A percentile compares a stretch with the other conserved stretches of the same genome.
Conservation (phyloP, 2,797 vertebrate species). For the Dipus sagitta region DNA sequence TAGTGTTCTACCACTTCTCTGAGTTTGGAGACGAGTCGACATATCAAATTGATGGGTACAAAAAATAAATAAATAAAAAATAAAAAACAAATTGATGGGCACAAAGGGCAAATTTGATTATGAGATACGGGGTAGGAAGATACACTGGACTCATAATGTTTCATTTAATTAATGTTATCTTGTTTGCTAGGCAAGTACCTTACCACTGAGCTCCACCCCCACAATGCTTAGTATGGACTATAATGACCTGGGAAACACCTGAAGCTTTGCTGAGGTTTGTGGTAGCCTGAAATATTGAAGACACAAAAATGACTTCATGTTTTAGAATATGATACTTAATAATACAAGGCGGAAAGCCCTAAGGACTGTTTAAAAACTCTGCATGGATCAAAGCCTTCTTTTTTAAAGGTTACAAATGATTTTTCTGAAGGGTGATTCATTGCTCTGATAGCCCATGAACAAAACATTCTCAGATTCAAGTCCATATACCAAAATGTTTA, state of each 20-base stretch:
- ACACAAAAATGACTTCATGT: not conserved
- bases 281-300: not conserved
- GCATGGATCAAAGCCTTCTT: not conserved
- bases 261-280: not conserved
- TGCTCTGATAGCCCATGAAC: constrained; percentile 9
- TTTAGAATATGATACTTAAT: constrained; percentile 20
- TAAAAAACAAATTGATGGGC: not conserved
- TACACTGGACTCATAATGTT: not conserved
- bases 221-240: not conserved
- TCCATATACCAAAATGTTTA: not conserved
- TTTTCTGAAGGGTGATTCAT: constrained; percentile 48
- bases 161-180: not conserved
- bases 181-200: not conserved
- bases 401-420: constrained; percentile 44
- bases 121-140: not conserved
- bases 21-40: not conserved
- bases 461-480: constrained; percentile 14
- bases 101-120: not conserved
- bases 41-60: not conserved
- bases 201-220: not conserved
- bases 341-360: not conserved
- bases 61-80: too few species aligned
- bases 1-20: not conserved
- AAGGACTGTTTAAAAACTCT: constrained; percentile 7
- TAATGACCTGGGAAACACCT: constrained; percentile 8